A percentile compares a stretch with the other conserved stretches of the same genome.
Evolutionary conservation across 2,797 vertebrate genomes (phyloP).

Genomic region (Pangasius macronema): DNA sequence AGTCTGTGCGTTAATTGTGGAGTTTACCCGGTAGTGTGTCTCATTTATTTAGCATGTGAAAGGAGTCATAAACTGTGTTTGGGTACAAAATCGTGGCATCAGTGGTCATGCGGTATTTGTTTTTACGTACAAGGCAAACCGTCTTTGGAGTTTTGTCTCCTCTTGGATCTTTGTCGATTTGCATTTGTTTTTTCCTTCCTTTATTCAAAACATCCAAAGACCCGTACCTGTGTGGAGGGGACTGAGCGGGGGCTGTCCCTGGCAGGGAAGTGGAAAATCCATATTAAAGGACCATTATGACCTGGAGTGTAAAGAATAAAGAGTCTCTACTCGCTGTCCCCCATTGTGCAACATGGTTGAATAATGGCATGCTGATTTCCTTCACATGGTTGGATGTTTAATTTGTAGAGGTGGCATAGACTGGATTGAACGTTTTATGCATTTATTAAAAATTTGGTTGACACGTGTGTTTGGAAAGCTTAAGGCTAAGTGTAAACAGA

Average conservation of each 20-base stretch:
- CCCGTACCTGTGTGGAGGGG: conserved; percentile 37
- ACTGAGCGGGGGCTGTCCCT: conserved; percentile 61
- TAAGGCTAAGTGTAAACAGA: background rate
- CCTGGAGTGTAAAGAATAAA: conserved; percentile 41
- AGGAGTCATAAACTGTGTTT: background rate
- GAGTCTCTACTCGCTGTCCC: conserved; percentile 49
- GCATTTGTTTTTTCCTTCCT: conserved; percentile 55
- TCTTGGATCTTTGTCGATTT: conserved; percentile 50
- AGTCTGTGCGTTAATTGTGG: too few species aligned
- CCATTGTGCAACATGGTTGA: conserved; percentile 26
- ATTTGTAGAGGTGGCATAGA: background rate
- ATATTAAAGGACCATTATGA: conserved; percentile 70
- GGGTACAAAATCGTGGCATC: background rate
- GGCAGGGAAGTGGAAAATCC: conserved; percentile 63
- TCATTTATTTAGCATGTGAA: background rate
- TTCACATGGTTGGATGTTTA: background rate
- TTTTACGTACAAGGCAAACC: conserved; percentile 24
- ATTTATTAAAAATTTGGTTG: background rate
- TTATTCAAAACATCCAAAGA: conserved; percentile 49
- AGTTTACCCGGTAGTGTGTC: background rate
- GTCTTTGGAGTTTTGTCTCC: conserved; percentile 40
- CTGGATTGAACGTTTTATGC: background rate
- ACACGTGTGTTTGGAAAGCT: background rate
- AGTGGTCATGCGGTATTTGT: background rate
- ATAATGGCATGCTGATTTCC: conserved; percentile 28